Conservation (phyloP, 2,113 vertebrate species). For the Cettia cetti region DNA sequence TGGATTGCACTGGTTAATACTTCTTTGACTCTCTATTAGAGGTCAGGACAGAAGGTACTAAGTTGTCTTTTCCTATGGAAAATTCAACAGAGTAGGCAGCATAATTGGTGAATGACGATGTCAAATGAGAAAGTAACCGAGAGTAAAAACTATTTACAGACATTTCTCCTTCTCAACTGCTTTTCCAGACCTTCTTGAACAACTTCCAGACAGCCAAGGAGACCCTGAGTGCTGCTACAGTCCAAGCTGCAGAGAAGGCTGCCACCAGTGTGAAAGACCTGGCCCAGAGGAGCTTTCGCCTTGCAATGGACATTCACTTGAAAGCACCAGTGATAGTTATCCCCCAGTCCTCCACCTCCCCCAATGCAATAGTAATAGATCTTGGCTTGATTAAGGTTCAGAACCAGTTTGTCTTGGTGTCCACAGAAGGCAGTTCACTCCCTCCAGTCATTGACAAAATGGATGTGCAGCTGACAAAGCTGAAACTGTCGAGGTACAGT, state of each 20-base stretch:
- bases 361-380: conserved; percentile 84
- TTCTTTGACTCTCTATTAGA: neutral
- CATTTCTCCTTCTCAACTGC: neutral
- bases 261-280: conserved; percentile 89
- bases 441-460: conserved; percentile 89
- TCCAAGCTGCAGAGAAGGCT: conserved; percentile 84
- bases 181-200: conserved; percentile 84
- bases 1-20: neutral
- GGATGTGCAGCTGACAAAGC: conserved; percentile 85
- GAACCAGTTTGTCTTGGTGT: conserved; percentile 83
- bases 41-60: neutral
- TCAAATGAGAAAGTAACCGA: neutral
- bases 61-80: neutral
- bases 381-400: conserved; percentile 90
- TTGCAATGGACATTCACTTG: conserved; percentile 83
- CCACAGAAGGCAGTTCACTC: conserved; percentile 66
- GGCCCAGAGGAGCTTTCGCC: conserved; percentile 90
- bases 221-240: conserved; percentile 79
- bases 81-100: neutral
- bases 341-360: conserved; percentile 87
- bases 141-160: neutral
- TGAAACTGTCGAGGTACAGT: conserved; percentile 88
- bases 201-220: conserved; percentile 89
- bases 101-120: neutral
- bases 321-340: conserved; percentile 93